These are phyloP conservation scores for Steinernema scapterisci DNA, from an alignment of 2,888 invertebrate species.

Conservation along the genomic window DNA sequence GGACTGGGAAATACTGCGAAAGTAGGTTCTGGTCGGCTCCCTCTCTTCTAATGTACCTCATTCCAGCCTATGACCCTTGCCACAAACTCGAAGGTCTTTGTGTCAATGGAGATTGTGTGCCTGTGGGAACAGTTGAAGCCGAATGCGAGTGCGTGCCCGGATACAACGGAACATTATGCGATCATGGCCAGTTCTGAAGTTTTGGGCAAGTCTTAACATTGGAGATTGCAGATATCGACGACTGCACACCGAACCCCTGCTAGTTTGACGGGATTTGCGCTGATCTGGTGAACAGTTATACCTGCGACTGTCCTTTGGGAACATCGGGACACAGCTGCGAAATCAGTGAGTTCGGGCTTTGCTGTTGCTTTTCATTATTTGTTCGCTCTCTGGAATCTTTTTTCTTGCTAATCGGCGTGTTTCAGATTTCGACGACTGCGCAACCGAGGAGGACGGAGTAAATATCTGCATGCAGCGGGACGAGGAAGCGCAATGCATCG, in stretches of 20 bases:
- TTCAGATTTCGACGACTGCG: conserved; percentile 12
- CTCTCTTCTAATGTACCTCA: not conserved
- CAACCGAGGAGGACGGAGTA: not conserved
- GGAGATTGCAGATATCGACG: not conserved
- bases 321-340: conserved; percentile 6
- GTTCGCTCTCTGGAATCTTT: no score
- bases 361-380: no score
- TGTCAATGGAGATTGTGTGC: not conserved
- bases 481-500: not conserved
- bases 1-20: not conserved
- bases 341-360: not conserved
- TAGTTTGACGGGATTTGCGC: not conserved
- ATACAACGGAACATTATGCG: not conserved
- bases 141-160: not conserved
- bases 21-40: not conserved
- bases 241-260: not conserved
- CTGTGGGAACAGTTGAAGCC: not conserved
- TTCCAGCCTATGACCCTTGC: not conserved
- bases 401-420: not conserved
- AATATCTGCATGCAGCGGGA: not conserved
- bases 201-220: not conserved
- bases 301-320: not conserved
- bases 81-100: not conserved
- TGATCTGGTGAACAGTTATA: not conserved
- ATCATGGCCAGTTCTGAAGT: not conserved